A percentile compares a stretch with the other conserved stretches of the same genome.
These are phyloP conservation scores for Pipistrellus kuhlii DNA, from an alignment of 2,797 vertebrate species.

Conservation along the genomic window DNA sequence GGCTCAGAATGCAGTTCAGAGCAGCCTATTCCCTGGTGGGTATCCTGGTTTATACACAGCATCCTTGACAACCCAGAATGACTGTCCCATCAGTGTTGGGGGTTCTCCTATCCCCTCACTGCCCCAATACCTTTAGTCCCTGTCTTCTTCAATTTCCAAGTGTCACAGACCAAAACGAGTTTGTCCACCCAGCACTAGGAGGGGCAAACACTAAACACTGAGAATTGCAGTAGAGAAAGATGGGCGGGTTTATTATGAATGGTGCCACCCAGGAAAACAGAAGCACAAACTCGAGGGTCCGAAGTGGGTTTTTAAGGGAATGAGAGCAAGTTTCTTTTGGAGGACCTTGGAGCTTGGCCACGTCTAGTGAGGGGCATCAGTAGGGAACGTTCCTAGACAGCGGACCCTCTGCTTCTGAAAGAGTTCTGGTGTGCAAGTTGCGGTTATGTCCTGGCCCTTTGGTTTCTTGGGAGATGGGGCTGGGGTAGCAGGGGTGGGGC, in stretches of 20 bases:
- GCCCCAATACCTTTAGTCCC: not conserved
- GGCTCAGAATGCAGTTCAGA: not conserved
- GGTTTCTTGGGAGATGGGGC: not conserved
- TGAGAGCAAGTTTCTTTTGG: not conserved
- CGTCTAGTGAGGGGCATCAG: not conserved
- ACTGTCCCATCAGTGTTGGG: not conserved
- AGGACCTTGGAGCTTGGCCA: not conserved
- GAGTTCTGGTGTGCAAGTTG: not conserved
- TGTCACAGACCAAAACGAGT: not conserved
- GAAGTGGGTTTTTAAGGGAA: not conserved
- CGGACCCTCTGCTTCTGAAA: not conserved
- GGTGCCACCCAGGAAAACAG: not conserved
- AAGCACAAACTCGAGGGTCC: not conserved
- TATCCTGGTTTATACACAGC: slow-evolving; percentile 54
- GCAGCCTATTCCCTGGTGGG: slow-evolving; percentile 22
- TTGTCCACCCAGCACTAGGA: not conserved
- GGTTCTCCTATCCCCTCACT: not conserved
- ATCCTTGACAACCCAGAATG: slow-evolving; percentile 27
- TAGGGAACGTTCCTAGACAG: not conserved
- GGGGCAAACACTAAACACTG: not conserved
- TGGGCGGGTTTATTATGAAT: not conserved
- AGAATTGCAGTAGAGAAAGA: not conserved
- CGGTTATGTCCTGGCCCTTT: not conserved
- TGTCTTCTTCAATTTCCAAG: not conserved
- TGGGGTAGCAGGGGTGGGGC: not conserved